Conservation (phyloP, 2,888 invertebrate genomes). For the Mellilla xanthometata region DNA sequence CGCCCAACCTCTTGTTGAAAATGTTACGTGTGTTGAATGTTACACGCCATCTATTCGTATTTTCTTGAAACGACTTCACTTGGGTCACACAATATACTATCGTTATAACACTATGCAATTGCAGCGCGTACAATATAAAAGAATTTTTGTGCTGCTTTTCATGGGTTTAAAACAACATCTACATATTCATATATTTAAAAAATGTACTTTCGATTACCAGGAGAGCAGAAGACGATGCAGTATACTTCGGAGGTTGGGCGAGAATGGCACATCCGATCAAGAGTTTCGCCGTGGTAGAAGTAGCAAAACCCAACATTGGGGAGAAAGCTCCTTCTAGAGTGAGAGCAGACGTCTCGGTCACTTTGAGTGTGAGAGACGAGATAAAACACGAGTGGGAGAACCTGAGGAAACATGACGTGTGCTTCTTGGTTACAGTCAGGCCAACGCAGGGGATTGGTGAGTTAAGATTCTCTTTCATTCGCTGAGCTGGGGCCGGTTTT, state of each 20-base stretch:
- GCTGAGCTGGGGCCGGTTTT: no score
- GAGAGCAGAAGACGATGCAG: conserved; percentile 92
- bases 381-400: conserved; percentile 99
- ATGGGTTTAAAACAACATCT: no score
- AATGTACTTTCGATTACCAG: conserved; percentile 55
- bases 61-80: no score
- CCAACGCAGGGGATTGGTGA: conserved; percentile 92
- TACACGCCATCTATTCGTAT: no score
- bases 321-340: conserved; percentile 98
- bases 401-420: conserved; percentile 98
- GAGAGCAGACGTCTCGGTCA: conserved; percentile 96
- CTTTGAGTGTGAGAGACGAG: conserved; percentile 93
- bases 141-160: no score
- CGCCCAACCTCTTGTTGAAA: no score
- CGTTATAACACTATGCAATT: no score
- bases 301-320: conserved; percentile 94
- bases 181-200: not conserved
- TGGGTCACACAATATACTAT: no score
- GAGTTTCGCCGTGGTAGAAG: conserved; percentile 97
- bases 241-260: conserved; percentile 99
- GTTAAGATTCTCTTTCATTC: no score
- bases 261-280: conserved; percentile 98
- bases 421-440: conserved; percentile 96
- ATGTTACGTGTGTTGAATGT: no score
- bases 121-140: no score